Evolutionary conservation across 2,888 invertebrate species (phyloP).

Genomic region (Tetragnatha montana): DNA sequence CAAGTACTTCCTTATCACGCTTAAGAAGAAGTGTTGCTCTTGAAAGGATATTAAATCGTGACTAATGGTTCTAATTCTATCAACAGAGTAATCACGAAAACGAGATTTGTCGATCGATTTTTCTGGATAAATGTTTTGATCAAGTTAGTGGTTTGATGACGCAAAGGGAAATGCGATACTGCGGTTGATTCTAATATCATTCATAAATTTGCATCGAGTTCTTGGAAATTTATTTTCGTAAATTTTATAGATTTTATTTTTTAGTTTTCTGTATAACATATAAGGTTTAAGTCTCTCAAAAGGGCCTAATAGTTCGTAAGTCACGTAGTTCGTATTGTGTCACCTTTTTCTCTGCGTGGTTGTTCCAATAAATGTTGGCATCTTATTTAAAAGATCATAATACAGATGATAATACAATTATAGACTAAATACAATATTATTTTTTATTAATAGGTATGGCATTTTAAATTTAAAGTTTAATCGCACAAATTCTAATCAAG

Average conservation of each 20-base stretch:
- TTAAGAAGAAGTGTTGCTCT: neutral
- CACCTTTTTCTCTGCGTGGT: neutral
- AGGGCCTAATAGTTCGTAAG: neutral
- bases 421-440: too few species aligned
- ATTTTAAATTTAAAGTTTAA: too few species aligned
- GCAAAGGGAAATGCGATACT: neutral
- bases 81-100: neutral
- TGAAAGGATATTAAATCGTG: neutral
- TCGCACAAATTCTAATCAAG: too few species aligned
- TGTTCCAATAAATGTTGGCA: too few species aligned
- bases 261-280: neutral
- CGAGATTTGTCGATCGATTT: neutral
- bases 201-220: too few species aligned
- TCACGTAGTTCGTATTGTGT: too few species aligned
- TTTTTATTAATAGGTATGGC: too few species aligned
- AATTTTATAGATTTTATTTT: too few species aligned
- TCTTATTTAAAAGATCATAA: too few species aligned
- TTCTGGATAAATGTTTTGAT: neutral
- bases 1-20: neutral
- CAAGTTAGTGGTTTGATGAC: neutral
- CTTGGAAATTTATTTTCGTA: neutral
- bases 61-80: neutral
- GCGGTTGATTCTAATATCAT: neutral
- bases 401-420: too few species aligned
- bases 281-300: neutral